Conservation (phyloP, 1,140 invertebrate species). For the Plectus sambesii region DNA sequence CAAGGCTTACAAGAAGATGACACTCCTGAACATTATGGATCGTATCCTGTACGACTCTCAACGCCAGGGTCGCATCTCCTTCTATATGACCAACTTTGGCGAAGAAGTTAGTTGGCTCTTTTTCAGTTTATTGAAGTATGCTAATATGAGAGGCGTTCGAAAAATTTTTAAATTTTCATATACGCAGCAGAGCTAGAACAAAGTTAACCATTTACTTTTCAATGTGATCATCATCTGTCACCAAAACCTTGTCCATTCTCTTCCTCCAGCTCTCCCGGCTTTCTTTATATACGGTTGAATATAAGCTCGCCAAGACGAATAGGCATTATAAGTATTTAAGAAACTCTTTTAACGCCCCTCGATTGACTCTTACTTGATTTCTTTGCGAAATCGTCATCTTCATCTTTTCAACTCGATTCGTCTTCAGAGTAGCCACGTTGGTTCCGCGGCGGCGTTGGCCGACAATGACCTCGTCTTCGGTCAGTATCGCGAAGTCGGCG, state of each 20-base stretch:
- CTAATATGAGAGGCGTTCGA: neutral
- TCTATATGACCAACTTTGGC: conserved; percentile 98
- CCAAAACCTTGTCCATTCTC: too few relatives aligned
- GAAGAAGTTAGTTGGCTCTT: conserved; percentile 69
- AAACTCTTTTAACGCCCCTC: too few relatives aligned
- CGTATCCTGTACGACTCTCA: conserved; percentile 94
- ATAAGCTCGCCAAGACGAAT: too few relatives aligned
- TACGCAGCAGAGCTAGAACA: too few relatives aligned
- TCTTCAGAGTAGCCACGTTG: conserved; percentile 58
- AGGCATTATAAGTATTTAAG: too few relatives aligned
- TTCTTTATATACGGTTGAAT: too few relatives aligned
- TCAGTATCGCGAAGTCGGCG: conserved; percentile 84
- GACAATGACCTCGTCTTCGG: conserved; percentile 77
- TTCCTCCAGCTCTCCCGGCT: too few relatives aligned
- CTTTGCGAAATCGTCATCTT: neutral
- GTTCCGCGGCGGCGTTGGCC: conserved; percentile 77
- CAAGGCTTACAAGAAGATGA: conserved; percentile 57
- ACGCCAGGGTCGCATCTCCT: conserved; percentile 92
- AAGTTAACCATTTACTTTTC: too few relatives aligned
- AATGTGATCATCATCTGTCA: too few relatives aligned
- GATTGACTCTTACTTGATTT: too few relatives aligned
- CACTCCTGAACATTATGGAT: conserved; percentile 79
- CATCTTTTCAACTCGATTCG: too few relatives aligned
- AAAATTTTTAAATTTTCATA: conserved; percentile 1
- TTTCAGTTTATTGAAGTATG: neutral